A percentile compares a stretch with the other conserved stretches of the same genome.
Evolutionary conservation across 2,113 vertebrate species (phyloP).

Genomic region (Odobenus rosmarus): DNA sequence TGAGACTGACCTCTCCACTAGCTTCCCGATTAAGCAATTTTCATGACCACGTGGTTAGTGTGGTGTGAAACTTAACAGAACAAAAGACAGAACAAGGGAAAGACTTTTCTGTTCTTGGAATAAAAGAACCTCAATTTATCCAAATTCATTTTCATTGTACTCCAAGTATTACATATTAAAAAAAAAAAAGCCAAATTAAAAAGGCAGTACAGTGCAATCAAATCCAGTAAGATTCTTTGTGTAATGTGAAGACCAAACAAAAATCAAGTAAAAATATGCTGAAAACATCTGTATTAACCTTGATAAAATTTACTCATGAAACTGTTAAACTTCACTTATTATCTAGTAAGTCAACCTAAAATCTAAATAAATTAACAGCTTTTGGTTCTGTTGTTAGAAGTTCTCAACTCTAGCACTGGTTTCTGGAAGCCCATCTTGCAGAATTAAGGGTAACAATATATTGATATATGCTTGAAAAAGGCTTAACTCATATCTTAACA

Average conservation of each 20-base stretch:
- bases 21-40: neutral
- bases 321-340: neutral
- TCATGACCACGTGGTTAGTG: neutral
- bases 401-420: neutral
- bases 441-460: neutral
- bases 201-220: conserved; percentile 3
- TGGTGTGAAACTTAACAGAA: conserved; percentile 36
- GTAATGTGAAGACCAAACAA: neutral
- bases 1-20: conserved; percentile 7
- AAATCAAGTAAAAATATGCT: conserved; percentile 38
- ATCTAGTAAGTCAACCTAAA: conserved; percentile 44
- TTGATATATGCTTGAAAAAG: neutral
- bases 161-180: neutral
- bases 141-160: conserved; percentile 58
- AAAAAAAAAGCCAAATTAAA: conserved; percentile 30
- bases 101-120: conserved; percentile 48
- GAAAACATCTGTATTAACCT: conserved; percentile 28
- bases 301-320: conserved; percentile 15
- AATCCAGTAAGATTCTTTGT: conserved; percentile 11
- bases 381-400: conserved; percentile 11
- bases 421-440: neutral
- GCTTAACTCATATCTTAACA: neutral
- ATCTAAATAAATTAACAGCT: conserved; percentile 42
- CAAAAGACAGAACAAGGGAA: neutral
- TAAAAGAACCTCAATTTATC: conserved; percentile 58